Base-by-base conservation (phyloP, 2,113 vertebrate genomes). In the Oophaga pumilio region DNA sequence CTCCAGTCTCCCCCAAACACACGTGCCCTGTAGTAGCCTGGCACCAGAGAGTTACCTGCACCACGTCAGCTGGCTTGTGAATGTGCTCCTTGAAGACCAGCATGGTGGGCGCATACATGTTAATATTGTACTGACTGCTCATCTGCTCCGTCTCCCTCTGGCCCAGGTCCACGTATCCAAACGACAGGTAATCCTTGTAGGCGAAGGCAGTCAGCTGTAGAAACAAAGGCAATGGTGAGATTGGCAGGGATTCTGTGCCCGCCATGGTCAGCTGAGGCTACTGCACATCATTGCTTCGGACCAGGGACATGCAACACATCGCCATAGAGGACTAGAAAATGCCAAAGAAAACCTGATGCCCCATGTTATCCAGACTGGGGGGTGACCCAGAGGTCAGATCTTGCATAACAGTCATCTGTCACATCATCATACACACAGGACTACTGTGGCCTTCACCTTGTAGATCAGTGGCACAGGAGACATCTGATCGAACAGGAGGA, bases 401-500 rank as follows among this genome's bases (percentile, higher is more conserved):
- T 6, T 26, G 2, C 12, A 43, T 43, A 5, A 43, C 3, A n/a
- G n/a, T n/a, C 33, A 43, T 5, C 33, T 5, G 33, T 43, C 33
- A 43, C 33, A 43, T 43, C 33, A 2, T 33, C 17, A 2, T 20
- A 73, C 20, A 49, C 15, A 74, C 8, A 50, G 71, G 10, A 10
- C 4, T 22, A 4, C 17, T 8, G 20, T 22, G 15, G 10, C 24
- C 66, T 8, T 88, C 94, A 99, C 98, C 96, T 99, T 99, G 91
- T 96, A 99, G 0, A 97, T 85, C 1, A 99, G 92, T 0, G 98
- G 97, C 59, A 96, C 94, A 0, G 52, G 88, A 1, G 97, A 94
- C 91, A 95, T 93, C 83, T 98, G 97, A 91, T 99, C 97, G 6
- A 99, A 99, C 17, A 99, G 94, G 57, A 99, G 96, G 85, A 98